These are phyloP conservation scores for Cryptus armator DNA, from an alignment of 2,888 invertebrate genomes.

Conservation along the genomic window DNA sequence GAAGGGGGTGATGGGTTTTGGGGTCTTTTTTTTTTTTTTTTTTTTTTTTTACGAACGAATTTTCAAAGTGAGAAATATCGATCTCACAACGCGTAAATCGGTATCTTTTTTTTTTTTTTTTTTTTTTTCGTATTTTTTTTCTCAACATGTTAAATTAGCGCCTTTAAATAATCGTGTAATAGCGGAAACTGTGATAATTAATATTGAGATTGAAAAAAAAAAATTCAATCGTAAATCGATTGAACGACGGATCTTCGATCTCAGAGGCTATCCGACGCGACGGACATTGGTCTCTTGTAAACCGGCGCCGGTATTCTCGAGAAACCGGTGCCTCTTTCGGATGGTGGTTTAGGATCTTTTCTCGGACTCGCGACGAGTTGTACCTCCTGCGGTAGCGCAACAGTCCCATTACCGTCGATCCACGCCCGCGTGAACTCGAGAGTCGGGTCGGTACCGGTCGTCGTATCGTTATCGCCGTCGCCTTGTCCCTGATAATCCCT, in stretches of 20 bases:
- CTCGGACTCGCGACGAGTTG: conserved; percentile 85
- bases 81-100: not conserved
- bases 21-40: conserved; percentile 1
- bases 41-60: not conserved
- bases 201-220: conserved; percentile 24
- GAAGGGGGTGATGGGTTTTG: not conserved
- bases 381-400: conserved; percentile 84
- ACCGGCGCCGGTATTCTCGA: conserved; percentile 87
- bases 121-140: not conserved
- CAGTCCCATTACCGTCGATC: conserved; percentile 90
- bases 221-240: conserved; percentile 69
- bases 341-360: conserved; percentile 85
- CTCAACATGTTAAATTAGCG: not conserved
- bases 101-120: not conserved
- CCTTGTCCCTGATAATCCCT: conserved; percentile 86
- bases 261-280: conserved; percentile 82
- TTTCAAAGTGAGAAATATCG: not conserved
- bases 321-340: conserved; percentile 83
- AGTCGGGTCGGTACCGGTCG: conserved; percentile 86
- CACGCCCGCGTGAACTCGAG: conserved; percentile 91
- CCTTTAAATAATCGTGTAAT: not conserved
- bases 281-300: conserved; percentile 82
- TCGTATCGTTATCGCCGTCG: conserved; percentile 68
- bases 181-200: not conserved
- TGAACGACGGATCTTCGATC: not conserved